Percentiles rank a stretch among this genome's conserved stretches.
Evolutionary conservation across 1,140 invertebrate species (phyloP).

Genomic region (Hirudo medicinalis): DNA sequence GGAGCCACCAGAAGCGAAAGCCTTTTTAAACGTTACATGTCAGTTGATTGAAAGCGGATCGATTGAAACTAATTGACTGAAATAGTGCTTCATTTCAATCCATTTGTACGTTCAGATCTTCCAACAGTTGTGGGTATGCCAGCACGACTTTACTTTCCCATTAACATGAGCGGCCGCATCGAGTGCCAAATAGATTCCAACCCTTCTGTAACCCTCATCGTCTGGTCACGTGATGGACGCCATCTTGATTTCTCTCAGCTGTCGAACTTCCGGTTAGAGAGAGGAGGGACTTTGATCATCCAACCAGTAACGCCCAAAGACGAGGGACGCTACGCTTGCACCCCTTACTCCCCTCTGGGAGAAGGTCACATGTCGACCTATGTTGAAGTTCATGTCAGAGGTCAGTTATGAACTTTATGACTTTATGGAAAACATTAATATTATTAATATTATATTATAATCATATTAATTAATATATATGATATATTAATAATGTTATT

Average conservation of each 20-base stretch:
- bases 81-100: too few species aligned
- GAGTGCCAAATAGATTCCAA: conserved; percentile 93
- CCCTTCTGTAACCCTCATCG: conserved; percentile 81
- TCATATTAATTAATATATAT: too few species aligned
- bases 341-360: conserved; percentile 82
- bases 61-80: background rate
- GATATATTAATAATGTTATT: too few species aligned
- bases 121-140: conserved; percentile 50
- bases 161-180: conserved; percentile 77
- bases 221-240: conserved; percentile 52
- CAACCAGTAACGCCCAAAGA: conserved; percentile 38
- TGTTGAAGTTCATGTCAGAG: conserved; percentile 89
- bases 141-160: conserved; percentile 81
- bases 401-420: conserved; percentile 36
- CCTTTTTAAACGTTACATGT: conserved; percentile 94
- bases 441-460: too few species aligned
- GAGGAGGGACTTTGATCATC: conserved; percentile 31
- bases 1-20: conserved; percentile 78
- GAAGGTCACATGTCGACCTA: conserved; percentile 76
- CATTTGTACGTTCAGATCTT: conserved; percentile 6
- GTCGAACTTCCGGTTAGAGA: conserved; percentile 9
- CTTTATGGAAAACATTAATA: too few species aligned
- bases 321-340: conserved; percentile 79
- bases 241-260: background rate
- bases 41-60: conserved; percentile 22